phyloP scores from a whole-genome alignment of 1,140 invertebrate genomes.

The Ceratitis capitata region DNA sequence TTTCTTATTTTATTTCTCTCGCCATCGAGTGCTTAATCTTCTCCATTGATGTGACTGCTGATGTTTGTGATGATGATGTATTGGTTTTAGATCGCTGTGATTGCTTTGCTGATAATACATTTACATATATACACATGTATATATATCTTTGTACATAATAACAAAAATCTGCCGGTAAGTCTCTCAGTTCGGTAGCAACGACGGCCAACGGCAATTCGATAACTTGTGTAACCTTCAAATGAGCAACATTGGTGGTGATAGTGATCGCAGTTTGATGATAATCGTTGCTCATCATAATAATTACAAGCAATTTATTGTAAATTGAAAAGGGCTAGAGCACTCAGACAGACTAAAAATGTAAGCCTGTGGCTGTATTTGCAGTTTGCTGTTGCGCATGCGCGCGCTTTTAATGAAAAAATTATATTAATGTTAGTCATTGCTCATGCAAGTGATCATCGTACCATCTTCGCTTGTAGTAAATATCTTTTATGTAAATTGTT shows the following conservation, averaged over 20 bases:
- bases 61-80: constrained; percentile 11
- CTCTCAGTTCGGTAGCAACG: neutral
- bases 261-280: constrained; percentile 14
- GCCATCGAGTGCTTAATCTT: constrained; percentile 12
- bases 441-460: neutral
- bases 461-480: neutral
- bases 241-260: constrained; percentile 4
- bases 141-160: too few relatives aligned
- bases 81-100: constrained; percentile 22
- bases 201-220: neutral
- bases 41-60: neutral
- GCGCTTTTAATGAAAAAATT: neutral
- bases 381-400: constrained; percentile 1
- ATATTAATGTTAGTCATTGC: neutral
- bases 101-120: neutral
- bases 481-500: neutral
- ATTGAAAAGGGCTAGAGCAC: constrained; percentile 11
- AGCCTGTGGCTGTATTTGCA: constrained; percentile 4
- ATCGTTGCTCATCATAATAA: constrained; percentile 21
- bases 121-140: neutral
- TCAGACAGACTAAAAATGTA: neutral
- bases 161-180: too few relatives aligned
- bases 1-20: constrained; percentile 16
- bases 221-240: constrained; percentile 8
- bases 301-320: constrained; percentile 29